These are phyloP conservation scores for Fundulus diaphanus DNA, from an alignment of 2,797 vertebrate species.

Conservation along the genomic window DNA sequence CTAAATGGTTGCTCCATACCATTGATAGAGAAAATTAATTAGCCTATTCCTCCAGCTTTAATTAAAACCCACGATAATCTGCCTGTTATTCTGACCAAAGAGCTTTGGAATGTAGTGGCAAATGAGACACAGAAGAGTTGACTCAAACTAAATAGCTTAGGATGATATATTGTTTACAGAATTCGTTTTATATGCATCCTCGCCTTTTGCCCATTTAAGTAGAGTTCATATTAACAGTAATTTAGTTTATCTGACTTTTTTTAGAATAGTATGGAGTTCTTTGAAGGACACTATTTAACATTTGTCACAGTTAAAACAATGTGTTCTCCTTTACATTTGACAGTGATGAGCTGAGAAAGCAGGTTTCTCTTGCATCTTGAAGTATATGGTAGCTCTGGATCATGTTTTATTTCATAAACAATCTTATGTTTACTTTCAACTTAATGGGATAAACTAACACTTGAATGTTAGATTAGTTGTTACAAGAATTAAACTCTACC, in stretches of 20 bases:
- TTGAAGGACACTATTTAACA: conserved; percentile 21
- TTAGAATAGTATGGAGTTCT: conserved; percentile 16
- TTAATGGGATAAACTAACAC: neutral
- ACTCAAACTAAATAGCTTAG: conserved; percentile 12
- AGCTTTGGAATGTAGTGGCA: conserved; percentile 46
- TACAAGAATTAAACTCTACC: too few relatives aligned
- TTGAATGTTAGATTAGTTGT: too few relatives aligned
- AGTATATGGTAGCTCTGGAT: neutral
- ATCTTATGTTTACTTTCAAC: neutral
- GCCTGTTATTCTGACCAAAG: conserved; percentile 66
- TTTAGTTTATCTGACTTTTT: conserved; percentile 24
- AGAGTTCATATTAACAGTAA: neutral
- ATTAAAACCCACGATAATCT: conserved; percentile 71
- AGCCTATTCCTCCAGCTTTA: conserved; percentile 65
- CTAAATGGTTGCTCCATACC: conserved; percentile 68
- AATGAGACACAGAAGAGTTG: conserved; percentile 38
- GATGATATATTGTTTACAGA: conserved; percentile 36
- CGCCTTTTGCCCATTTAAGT: neutral
- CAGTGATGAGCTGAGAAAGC: neutral
- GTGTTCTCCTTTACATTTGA: conserved; percentile 40
- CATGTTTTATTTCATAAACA: neutral
- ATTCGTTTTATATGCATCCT: neutral
- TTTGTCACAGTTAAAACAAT: conserved; percentile 23
- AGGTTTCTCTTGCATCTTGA: neutral
- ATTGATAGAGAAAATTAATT: conserved; percentile 74